Percentiles rank a stretch among this genome's conserved stretches.
phyloP scores from a whole-genome alignment of 2,888 invertebrate genomes.

The Aphodius sticticus region DNA sequence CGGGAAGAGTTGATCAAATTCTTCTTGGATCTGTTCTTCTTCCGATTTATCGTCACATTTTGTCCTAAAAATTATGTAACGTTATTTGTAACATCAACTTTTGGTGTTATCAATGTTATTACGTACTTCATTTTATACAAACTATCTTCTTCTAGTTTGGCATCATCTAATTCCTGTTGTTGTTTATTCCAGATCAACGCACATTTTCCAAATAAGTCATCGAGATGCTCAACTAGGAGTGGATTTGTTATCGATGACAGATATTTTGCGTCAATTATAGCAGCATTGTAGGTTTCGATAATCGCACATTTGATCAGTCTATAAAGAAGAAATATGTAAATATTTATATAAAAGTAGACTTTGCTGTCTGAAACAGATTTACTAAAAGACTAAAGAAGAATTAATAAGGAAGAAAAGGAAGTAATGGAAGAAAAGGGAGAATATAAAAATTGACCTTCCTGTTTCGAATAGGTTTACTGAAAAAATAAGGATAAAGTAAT shows the following conservation, averaged over 20 bases:
- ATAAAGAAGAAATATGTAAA: constrained; percentile 41
- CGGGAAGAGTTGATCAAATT: constrained; percentile 76
- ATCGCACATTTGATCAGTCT: constrained; percentile 76
- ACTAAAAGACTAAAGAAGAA: too few relatives aligned
- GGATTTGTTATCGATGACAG: constrained; percentile 43
- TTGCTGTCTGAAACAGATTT: too few relatives aligned
- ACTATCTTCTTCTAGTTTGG: constrained; percentile 78
- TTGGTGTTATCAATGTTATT: constrained; percentile 31
- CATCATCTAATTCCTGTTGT: constrained; percentile 71
- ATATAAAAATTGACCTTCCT: too few relatives aligned
- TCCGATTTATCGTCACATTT: constrained; percentile 74
- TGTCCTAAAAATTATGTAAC: constrained; percentile 57
- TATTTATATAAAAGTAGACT: constrained; percentile 11
- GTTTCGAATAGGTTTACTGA: too few relatives aligned
- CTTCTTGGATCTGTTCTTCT: constrained; percentile 69
- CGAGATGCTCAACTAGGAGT: constrained; percentile 57
- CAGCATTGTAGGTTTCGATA: constrained; percentile 72
- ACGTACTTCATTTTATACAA: constrained; percentile 74
- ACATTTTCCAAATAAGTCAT: constrained; percentile 67
- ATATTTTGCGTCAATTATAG: constrained; percentile 63
- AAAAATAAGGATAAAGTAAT: too few relatives aligned
- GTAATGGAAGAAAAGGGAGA: too few relatives aligned
- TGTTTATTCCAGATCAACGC: constrained; percentile 80
- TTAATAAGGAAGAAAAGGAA: too few relatives aligned
- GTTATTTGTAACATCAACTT: constrained; percentile 36